phyloP scores from a whole-genome alignment of 2,113 vertebrate species.

The Callochromis pleurospilus region DNA sequence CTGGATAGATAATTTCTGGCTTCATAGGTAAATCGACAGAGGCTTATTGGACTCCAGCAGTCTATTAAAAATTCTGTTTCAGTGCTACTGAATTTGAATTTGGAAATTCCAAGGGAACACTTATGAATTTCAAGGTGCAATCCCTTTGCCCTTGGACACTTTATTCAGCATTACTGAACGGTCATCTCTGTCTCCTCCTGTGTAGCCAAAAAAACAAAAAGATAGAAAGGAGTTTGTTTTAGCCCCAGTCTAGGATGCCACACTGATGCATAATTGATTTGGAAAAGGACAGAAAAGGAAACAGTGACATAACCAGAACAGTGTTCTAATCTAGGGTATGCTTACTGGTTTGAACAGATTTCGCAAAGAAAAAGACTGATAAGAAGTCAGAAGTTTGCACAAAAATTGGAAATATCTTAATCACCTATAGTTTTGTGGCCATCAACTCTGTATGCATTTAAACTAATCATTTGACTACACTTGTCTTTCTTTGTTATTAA shows the following conservation, averaged over 20 bases:
- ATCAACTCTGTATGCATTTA: neutral
- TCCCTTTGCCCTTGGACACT: slow-evolving; percentile 10
- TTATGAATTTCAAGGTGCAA: neutral
- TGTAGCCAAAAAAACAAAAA: neutral
- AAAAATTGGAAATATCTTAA: neutral
- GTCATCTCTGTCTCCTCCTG: neutral
- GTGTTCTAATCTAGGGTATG: slow-evolving; percentile 6
- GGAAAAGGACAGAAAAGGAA: slow-evolving; percentile 40
- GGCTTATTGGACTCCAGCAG: slow-evolving; percentile 6
- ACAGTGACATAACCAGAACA: slow-evolving; percentile 34
- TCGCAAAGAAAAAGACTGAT: neutral
- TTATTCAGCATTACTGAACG: slow-evolving; percentile 9
- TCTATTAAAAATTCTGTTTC: neutral
- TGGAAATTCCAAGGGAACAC: slow-evolving; percentile 8
- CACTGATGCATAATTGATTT: slow-evolving; percentile 45
- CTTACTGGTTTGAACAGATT: slow-evolving; percentile 16
- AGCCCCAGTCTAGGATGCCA: slow-evolving; percentile 20
- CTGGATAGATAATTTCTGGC: slow-evolving; percentile 14
- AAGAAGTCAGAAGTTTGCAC: neutral
- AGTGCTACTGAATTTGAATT: slow-evolving; percentile 16
- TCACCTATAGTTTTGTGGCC: neutral
- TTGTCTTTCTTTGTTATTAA: neutral
- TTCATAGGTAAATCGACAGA: slow-evolving; percentile 18
- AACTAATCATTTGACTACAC: neutral
- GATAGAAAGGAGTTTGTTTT: slow-evolving; percentile 6